Base-by-base conservation (phyloP, 2,113 vertebrate species). In the Mirza zaza region DNA sequence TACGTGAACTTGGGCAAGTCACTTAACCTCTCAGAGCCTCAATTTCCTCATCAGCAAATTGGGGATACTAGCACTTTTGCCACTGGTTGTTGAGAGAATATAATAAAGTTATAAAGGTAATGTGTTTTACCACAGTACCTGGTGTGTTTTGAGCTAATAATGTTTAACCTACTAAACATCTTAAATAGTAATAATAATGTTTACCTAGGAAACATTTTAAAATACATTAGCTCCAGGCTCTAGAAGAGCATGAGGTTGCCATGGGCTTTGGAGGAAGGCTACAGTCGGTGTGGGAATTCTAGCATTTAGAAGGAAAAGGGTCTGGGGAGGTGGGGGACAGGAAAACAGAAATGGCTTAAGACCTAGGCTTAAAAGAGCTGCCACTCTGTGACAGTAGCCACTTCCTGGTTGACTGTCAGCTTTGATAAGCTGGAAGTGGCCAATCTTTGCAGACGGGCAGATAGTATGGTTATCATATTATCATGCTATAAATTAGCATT, bases 341-440 rank as follows among this genome's bases (percentile, higher is more conserved):
- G 55, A 68, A 79, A 1, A 73, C 1, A 81, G 65, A 84, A 87
- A 67, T 34, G 70, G 48, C 87, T 93, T 42, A 92, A 82, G 87
- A 57, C 29, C 67, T 57, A 59, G n/a, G 83, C 85, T 79, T 96
- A 50, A 80, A 93, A 96, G 71, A 70, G 70, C 85, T 85, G 67
- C 81, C 93, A 68, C 29, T 73, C 11, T 63, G 67, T 18, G 67
- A 71, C 50, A 84, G 95, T 21, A 34, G 83, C 65, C 80, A 34
- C 82, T 91, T 91, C 45, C n/a, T 18, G 61, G 76, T 29, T 39
- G 81, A 50, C 92, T 85, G 76, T 86, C 77, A 36, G 77, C 82
- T 95, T 20, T 67, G 68, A 96, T 86, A 67, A 36, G 85, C 75
- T 39, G 82, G 65, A 97, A 87, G 93, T 23, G 68, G 85, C 77